phyloP scores from a whole-genome alignment of 2,888 invertebrate genomes.

The Volucella inanis region DNA sequence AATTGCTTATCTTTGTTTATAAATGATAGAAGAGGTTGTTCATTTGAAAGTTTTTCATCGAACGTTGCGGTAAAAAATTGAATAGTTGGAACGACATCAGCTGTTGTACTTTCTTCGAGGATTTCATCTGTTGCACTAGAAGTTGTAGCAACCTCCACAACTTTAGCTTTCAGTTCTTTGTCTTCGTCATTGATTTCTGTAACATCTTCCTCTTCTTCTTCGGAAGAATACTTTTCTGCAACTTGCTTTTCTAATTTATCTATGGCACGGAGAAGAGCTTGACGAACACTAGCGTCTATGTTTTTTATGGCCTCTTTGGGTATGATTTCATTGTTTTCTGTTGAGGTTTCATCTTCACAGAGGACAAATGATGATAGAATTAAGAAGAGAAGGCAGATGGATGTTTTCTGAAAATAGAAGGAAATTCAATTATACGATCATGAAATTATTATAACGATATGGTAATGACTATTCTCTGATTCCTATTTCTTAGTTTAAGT shows the following conservation, averaged over 20 bases:
- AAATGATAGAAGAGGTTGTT: slow-evolving; percentile 80
- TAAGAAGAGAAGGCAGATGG: slow-evolving; percentile 48
- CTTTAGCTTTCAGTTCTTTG: slow-evolving; percentile 77
- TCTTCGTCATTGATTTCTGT: slow-evolving; percentile 78
- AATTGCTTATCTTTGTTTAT: slow-evolving; percentile 79
- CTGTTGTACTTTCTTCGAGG: slow-evolving; percentile 83
- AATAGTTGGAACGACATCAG: slow-evolving; percentile 83
- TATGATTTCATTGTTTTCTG: slow-evolving; percentile 83
- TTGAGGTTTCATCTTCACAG: slow-evolving; percentile 77
- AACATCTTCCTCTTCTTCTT: slow-evolving; percentile 62
- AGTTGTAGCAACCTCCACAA: slow-evolving; percentile 77
- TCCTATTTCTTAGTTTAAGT: too few species aligned
- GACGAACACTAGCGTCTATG: slow-evolving; percentile 89
- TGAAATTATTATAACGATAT: background rate
- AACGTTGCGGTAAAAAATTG: slow-evolving; percentile 85
- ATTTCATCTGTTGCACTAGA: slow-evolving; percentile 80
- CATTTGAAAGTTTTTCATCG: slow-evolving; percentile 80
- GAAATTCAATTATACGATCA: background rate
- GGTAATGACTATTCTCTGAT: background rate
- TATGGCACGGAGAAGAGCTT: slow-evolving; percentile 90
- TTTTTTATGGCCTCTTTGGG: slow-evolving; percentile 84
- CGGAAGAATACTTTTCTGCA: slow-evolving; percentile 79
- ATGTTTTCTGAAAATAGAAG: slow-evolving; percentile 37
- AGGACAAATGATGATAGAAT: slow-evolving; percentile 48
- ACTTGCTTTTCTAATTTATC: slow-evolving; percentile 89